A percentile compares a stretch with the other conserved stretches of the same genome.
Conservation (phyloP, 2,888 invertebrate genomes). For the Xylota segnis region DNA sequence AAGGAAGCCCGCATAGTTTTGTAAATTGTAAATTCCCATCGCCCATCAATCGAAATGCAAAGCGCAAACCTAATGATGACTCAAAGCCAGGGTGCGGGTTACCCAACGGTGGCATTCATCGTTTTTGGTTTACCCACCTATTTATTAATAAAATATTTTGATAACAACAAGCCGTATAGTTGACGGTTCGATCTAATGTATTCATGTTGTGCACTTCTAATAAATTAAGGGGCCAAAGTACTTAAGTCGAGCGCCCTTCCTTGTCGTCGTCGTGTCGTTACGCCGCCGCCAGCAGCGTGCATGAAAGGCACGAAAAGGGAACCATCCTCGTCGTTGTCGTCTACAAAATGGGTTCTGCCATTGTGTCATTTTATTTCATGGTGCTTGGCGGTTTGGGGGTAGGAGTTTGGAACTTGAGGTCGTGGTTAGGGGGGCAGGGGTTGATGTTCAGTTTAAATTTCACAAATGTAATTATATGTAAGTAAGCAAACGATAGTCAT, state of each 20-base stretch:
- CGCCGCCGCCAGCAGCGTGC: conserved; percentile 11
- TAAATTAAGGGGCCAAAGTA: conserved; percentile 66
- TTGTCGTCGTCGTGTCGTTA: conserved; percentile 20
- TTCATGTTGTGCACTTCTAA: conserved; percentile 64
- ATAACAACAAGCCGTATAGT: conserved; percentile 41
- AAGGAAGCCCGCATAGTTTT: conserved; percentile 32
- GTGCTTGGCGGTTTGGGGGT: conserved; percentile 19
- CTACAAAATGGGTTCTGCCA: conserved; percentile 62
- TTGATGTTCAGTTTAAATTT: conserved; percentile 76
- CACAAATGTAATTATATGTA: conserved; percentile 77
- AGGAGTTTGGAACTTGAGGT: too few relatives aligned
- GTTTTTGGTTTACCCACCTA: conserved; percentile 13
- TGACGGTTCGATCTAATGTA: conserved; percentile 58
- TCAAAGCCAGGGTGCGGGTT: conserved; percentile 64
- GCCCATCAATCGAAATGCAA: conserved; percentile 26
- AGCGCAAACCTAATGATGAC: conserved; percentile 24
- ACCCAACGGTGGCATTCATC: conserved; percentile 4
- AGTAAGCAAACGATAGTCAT: conserved; percentile 75
- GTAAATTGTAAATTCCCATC: conserved; percentile 6
- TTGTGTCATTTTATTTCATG: conserved; percentile 62
- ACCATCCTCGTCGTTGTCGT: too few relatives aligned
- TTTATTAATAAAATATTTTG: conserved; percentile 69
- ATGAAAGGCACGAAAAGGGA: conserved; percentile 13
- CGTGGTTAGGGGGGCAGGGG: background rate
- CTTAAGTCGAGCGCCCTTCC: conserved; percentile 5